These are phyloP conservation scores for Indri indri DNA, from an alignment of 2,113 vertebrate species.

Conservation along the genomic window DNA sequence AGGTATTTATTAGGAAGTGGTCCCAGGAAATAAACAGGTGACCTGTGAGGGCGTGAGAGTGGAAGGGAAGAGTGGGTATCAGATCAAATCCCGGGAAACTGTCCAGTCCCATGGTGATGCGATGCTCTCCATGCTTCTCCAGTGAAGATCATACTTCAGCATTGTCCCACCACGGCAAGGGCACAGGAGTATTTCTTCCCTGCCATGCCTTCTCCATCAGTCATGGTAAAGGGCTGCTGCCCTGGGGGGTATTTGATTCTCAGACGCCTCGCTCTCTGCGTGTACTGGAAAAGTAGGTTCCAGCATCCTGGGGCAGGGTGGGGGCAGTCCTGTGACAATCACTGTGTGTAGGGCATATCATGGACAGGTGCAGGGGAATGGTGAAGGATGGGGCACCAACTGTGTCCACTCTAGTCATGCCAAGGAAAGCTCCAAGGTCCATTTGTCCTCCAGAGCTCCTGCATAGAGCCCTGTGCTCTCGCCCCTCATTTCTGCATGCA, in stretches of 20 bases:
- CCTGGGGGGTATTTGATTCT: background rate
- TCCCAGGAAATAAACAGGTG: background rate
- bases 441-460: background rate
- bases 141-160: background rate
- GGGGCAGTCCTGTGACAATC: background rate
- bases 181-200: too few relatives aligned
- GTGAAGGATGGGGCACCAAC: background rate
- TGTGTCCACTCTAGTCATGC: fast-evolving
- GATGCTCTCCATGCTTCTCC: background rate
- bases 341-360: fast-evolving
- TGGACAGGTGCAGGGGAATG: fast-evolving
- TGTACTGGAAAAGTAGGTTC: background rate
- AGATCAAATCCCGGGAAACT: background rate
- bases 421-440: background rate
- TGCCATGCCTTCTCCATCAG: too few relatives aligned
- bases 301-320: too few relatives aligned
- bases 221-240: background rate
- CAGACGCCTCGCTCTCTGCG: background rate
- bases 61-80: background rate
- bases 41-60: background rate
- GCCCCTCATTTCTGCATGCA: background rate
- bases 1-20: background rate
- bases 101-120: background rate
- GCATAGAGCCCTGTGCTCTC: background rate
- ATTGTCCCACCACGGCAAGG: background rate